phyloP scores from a whole-genome alignment of 2,797 vertebrate genomes.

The Urocyon cinereoargenteus region DNA sequence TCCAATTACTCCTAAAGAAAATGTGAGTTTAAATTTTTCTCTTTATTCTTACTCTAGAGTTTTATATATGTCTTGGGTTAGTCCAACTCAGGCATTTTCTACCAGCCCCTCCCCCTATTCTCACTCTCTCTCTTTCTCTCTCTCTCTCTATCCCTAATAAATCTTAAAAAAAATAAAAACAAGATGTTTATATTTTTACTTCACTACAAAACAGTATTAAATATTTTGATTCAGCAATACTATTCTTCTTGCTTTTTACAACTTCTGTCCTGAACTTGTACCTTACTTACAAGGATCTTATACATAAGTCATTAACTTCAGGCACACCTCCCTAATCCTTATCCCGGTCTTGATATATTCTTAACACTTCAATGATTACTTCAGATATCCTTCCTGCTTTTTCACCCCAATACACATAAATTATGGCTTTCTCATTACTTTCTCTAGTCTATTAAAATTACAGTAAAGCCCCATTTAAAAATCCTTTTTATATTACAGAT shows the following conservation, averaged over 20 bases:
- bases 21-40: neutral
- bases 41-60: neutral
- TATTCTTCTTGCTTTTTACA: slow-evolving; percentile 35
- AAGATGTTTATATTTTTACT: neutral
- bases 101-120: neutral
- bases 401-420: slow-evolving; percentile 44
- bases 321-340: slow-evolving; percentile 10
- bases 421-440: slow-evolving; percentile 47
- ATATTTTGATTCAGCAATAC: neutral
- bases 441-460: slow-evolving; percentile 62
- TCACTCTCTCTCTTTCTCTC: neutral
- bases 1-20: slow-evolving; percentile 13
- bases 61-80: neutral
- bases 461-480: slow-evolving; percentile 44
- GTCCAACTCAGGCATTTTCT: slow-evolving; percentile 9
- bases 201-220: neutral
- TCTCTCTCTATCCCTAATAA: neutral
- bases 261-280: slow-evolving; percentile 38
- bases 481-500: slow-evolving; percentile 43
- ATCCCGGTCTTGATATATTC: neutral
- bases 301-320: slow-evolving; percentile 26
- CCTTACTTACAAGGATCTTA: neutral
- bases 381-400: slow-evolving; percentile 30
- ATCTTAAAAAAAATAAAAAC: neutral
- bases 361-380: slow-evolving; percentile 3